Percentiles rank a stretch among this genome's conserved stretches.
These are phyloP conservation scores for Arctopsyche grandis DNA, from an alignment of 1,140 invertebrate species.

Conservation along the genomic window DNA sequence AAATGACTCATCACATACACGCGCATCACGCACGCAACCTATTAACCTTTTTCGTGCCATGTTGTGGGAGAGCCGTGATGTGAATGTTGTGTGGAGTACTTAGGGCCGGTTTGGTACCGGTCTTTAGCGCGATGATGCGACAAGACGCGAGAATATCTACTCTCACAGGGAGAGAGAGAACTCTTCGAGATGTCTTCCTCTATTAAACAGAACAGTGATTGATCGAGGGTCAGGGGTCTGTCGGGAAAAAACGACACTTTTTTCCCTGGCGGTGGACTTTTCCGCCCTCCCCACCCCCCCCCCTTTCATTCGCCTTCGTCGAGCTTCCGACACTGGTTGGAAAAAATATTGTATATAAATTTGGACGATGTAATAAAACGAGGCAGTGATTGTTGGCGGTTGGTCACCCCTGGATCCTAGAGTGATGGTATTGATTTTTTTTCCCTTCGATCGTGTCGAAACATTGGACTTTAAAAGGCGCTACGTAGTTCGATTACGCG, in stretches of 20 bases:
- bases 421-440: conserved; percentile 39
- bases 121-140: conserved; percentile 47
- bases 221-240: conserved; percentile 46
- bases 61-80: not conserved
- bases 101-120: no score
- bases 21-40: not conserved
- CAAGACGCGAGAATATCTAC: conserved; percentile 24
- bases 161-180: not conserved
- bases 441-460: not conserved
- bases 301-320: not conserved
- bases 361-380: conserved; percentile 49
- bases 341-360: conserved; percentile 46
- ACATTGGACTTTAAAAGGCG: no score
- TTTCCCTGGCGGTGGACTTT: conserved; percentile 9
- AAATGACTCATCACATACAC: conserved; percentile 10
- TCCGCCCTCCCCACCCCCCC: conserved; percentile 5
- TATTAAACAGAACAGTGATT: conserved; percentile 53
- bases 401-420: not conserved
- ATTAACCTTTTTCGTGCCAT: not conserved
- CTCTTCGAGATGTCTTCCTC: conserved; percentile 48
- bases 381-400: conserved; percentile 33
- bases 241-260: conserved; percentile 43
- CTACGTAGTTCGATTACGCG: no score
- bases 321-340: not conserved
- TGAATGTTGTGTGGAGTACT: not conserved